A percentile compares a stretch with the other conserved stretches of the same genome.
Evolutionary conservation across 2,797 vertebrate species (phyloP).

Genomic region (Hippopotamyrus pictus): DNA sequence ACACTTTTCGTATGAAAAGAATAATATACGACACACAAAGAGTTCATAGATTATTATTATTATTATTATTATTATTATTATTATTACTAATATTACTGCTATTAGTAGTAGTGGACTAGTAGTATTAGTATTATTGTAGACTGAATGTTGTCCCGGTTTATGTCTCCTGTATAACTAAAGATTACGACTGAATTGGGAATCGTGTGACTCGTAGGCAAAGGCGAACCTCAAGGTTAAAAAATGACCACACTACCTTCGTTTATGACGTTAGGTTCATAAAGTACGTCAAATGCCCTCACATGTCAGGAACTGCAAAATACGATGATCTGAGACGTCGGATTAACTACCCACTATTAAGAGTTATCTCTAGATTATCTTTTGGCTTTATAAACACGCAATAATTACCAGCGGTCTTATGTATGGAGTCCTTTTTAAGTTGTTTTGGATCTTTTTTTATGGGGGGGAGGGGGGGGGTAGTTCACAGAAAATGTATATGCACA

Average conservation of each 20-base stretch:
- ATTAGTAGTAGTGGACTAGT: background rate
- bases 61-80: background rate
- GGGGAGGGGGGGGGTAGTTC: background rate
- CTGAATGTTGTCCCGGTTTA: background rate
- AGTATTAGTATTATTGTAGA: background rate
- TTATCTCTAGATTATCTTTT: background rate
- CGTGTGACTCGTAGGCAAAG: background rate
- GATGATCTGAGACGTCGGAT: background rate
- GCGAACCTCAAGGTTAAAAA: slow-evolving; percentile 7
- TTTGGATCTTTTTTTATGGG: background rate
- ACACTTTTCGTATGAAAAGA: background rate
- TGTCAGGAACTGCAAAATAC: background rate
- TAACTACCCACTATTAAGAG: background rate
- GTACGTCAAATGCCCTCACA: background rate
- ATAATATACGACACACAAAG: background rate
- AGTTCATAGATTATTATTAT: background rate
- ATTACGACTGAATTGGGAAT: background rate
- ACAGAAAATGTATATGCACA: background rate
- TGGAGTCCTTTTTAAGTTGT: background rate
- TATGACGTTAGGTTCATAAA: background rate
- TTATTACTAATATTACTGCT: background rate
- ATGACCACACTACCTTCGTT: background rate
- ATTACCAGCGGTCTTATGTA: background rate
- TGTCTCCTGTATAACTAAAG: background rate
- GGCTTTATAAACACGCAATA: background rate